Evolutionary conservation across 37 sponge, comb jelly and placozoan genomes (phyloP), one percentile per base, ranked within the genome.

Genomic region (Ephydatia muelleri): DNA sequence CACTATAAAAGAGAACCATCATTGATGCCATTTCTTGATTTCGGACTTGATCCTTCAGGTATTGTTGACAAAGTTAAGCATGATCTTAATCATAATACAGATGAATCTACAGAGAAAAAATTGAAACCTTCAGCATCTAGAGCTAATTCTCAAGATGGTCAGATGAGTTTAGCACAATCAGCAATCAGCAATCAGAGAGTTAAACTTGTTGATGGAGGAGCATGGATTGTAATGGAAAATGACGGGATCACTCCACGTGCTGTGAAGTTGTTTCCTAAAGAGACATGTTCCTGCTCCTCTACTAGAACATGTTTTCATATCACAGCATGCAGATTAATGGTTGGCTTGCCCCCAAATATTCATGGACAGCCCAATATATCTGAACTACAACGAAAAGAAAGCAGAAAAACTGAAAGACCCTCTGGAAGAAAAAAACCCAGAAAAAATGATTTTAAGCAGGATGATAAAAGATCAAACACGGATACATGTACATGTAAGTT

Each of bases 241-340:
- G 79, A 78, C 43, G 64, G 79, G 25, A 26, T 40, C 28, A 78
- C 79, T 28, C 64, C 79, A 28, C 25, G 43, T 78, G 79, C 79
- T 40, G 71, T 70, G 31, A 70, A 31, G 71, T 31, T 70, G 31
- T 78, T 38, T 78, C 79, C 79, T 26, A 78, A 78, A 37, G 79
- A 78, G 29, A 78, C 47, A 25, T 78, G 79, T 37, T 78, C 79
- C 28, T 78, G 79, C 40, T 40, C 79, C 22, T 32, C 64, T 49
- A 39, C 79, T 26, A 78, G 79, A 31, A 78, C 79, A 78, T 78
- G n/a, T 39, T 40, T 78, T 43, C 47, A 43, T 43, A 43, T 43
- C 47, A 43, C 8, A 8, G n/a, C 47, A 43, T n/a, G n/a, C n/a
- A n/a, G n/a, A n/a, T n/a, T n/a, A n/a, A n/a, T n/a, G n/a, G n/a